These are phyloP conservation scores for Netelia virgata DNA, from an alignment of 2,888 invertebrate genomes.

Conservation along the genomic window DNA sequence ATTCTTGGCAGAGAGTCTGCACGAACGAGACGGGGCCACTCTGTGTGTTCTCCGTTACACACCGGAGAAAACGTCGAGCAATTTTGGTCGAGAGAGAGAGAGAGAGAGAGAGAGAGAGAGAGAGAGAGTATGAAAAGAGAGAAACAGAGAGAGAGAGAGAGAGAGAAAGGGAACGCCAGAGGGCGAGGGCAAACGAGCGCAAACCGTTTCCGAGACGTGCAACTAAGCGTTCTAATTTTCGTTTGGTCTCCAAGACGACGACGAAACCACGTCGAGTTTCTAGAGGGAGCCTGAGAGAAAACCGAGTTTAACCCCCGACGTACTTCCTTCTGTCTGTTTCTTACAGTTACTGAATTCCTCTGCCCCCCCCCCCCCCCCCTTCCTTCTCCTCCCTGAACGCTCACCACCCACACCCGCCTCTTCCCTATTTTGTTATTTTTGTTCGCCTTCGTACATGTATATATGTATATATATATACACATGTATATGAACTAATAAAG, in stretches of 20 bases:
- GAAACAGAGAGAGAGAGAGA: slow-evolving; percentile 8
- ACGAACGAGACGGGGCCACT: slow-evolving; percentile 58
- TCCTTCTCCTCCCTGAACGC: no score
- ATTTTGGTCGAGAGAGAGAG: slow-evolving; percentile 64
- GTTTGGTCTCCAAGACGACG: slow-evolving; percentile 65
- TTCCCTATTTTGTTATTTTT: slow-evolving; percentile 19
- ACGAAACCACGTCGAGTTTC: slow-evolving; percentile 40
- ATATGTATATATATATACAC: background rate
- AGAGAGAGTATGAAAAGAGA: background rate
- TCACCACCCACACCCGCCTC: background rate
- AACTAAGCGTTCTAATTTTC: slow-evolving; percentile 71
- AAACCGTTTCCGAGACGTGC: slow-evolving; percentile 67
- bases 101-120: slow-evolving; percentile 14
- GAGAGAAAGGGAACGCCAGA: slow-evolving; percentile 50
- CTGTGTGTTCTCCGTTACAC: slow-evolving; percentile 70
- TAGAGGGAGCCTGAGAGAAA: slow-evolving; percentile 26
- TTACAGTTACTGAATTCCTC: slow-evolving; percentile 46
- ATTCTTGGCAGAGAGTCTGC: slow-evolving; percentile 66
- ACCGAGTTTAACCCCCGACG: slow-evolving; percentile 20
- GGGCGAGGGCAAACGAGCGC: slow-evolving; percentile 68
- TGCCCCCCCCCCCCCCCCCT: background rate
- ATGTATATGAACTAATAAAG: background rate
- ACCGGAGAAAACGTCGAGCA: slow-evolving; percentile 69
- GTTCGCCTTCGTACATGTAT: slow-evolving; percentile 7
- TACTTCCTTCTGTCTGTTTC: slow-evolving; percentile 42